Evolutionary conservation across 2,113 vertebrate genomes (phyloP).

Genomic region (Strigops habroptila): DNA sequence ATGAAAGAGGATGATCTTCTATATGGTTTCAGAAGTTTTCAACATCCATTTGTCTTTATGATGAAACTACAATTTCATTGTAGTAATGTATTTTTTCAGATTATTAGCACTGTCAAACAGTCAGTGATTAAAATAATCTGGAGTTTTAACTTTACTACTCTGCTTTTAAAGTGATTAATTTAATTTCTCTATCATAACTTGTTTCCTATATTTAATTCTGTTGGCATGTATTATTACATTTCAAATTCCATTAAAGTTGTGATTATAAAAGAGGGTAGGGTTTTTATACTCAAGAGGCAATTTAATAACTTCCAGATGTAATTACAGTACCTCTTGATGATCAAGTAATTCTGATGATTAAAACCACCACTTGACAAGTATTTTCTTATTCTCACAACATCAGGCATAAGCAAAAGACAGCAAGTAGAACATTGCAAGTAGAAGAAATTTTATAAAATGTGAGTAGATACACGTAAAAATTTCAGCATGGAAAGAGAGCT

Average conservation of each 20-base stretch:
- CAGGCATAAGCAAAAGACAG: not conserved
- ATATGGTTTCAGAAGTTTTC: not conserved
- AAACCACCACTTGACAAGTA: not conserved
- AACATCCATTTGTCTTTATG: not conserved
- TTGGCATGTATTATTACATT: not conserved
- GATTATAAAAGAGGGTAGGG: not conserved
- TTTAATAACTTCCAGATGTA: not conserved
- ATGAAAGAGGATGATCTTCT: not conserved
- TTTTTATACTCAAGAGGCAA: conserved; percentile 11
- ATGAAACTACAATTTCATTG: not conserved
- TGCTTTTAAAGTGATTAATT: not conserved
- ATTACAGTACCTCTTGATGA: not conserved
- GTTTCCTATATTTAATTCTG: conserved; percentile 13
- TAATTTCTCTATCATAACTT: conserved; percentile 8
- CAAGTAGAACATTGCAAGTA: not conserved
- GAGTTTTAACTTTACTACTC: not conserved
- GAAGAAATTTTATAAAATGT: not conserved
- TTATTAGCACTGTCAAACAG: not conserved
- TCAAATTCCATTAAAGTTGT: not conserved
- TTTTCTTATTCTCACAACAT: conserved; percentile 18
- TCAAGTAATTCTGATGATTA: conserved; percentile 11
- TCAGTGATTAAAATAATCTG: not conserved
- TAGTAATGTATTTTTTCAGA: not conserved
- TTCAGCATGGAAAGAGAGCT: not conserved
- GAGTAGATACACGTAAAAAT: not conserved